Percentiles rank a stretch among this genome's conserved stretches.
Evolutionary conservation across 2,797 vertebrate genomes (phyloP).

Genomic region (Hydrophis major): DNA sequence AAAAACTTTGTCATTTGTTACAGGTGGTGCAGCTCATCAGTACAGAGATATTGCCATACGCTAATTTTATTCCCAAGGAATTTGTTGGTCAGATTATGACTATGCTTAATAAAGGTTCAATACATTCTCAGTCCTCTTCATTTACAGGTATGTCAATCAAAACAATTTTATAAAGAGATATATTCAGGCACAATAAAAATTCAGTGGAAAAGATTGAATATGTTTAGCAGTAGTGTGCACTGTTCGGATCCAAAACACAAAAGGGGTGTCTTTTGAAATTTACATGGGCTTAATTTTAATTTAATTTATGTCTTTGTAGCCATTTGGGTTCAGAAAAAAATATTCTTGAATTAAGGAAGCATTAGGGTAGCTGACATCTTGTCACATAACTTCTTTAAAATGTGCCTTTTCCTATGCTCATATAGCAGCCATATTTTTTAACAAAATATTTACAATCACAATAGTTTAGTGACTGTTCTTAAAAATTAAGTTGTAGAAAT

Average conservation of each 20-base stretch:
- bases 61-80: slow-evolving; percentile 99
- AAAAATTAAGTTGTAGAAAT: neutral
- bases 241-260: neutral
- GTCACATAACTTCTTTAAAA: neutral
- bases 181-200: slow-evolving; percentile 6
- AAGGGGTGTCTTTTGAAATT: neutral
- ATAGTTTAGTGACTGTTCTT: neutral
- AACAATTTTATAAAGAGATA: neutral
- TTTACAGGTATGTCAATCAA: slow-evolving; percentile 86
- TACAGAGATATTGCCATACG: slow-evolving; percentile 95
- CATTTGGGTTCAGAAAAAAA: neutral
- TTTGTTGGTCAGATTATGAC: slow-evolving; percentile 98
- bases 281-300: neutral
- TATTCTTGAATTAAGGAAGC: neutral
- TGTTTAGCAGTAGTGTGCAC: neutral
- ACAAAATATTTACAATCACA: neutral
- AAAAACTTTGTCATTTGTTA: slow-evolving; percentile 58
- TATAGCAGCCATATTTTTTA: neutral
- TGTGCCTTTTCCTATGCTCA: neutral
- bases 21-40: slow-evolving; percentile 98
- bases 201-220: slow-evolving; percentile 18
- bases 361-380: neutral
- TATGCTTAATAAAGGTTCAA: slow-evolving; percentile 99
- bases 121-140: slow-evolving; percentile 96
- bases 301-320: neutral